phyloP scores from a whole-genome alignment of 2,888 invertebrate genomes.

The Leptura quadrifasciata region DNA sequence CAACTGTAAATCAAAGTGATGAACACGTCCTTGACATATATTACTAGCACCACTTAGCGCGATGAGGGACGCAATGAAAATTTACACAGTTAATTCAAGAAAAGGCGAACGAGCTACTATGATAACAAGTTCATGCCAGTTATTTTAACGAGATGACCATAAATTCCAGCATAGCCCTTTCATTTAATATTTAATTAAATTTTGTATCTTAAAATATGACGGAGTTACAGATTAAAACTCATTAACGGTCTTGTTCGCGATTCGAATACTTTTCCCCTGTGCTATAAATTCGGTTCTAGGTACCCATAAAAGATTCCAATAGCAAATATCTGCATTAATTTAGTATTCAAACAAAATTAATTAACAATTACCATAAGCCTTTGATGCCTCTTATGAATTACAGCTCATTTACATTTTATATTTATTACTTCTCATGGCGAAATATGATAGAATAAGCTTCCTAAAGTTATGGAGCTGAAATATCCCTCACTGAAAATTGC shows the following conservation, averaged over 20 bases:
- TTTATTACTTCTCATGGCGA: neutral
- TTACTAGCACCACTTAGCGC: too few species aligned
- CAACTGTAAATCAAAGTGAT: too few species aligned
- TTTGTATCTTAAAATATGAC: conserved; percentile 4
- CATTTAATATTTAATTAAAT: conserved; percentile 22
- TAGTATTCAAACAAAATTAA: conserved; percentile 31
- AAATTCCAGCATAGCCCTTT: neutral
- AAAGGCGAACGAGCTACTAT: neutral
- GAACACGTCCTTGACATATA: too few species aligned
- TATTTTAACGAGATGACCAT: neutral
- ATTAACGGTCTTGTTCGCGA: conserved; percentile 16
- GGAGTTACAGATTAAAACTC: conserved; percentile 13
- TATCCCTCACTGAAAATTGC: conserved; percentile 42
- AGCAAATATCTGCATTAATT: conserved; percentile 32
- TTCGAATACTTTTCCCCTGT: neutral
- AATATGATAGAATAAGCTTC: conserved; percentile 22
- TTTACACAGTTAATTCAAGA: neutral
- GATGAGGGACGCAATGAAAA: neutral
- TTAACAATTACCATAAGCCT: conserved; percentile 35
- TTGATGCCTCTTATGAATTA: conserved; percentile 29
- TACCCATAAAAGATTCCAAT: conserved; percentile 25
- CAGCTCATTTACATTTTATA: conserved; percentile 30
- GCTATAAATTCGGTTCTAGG: neutral
- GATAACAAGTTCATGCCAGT: neutral
- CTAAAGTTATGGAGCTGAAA: conserved; percentile 19